Percentiles rank a stretch among this genome's conserved stretches.
Conservation (phyloP, 64 coral and sea anemone species). For the Astreopora myriophthalma region DNA sequence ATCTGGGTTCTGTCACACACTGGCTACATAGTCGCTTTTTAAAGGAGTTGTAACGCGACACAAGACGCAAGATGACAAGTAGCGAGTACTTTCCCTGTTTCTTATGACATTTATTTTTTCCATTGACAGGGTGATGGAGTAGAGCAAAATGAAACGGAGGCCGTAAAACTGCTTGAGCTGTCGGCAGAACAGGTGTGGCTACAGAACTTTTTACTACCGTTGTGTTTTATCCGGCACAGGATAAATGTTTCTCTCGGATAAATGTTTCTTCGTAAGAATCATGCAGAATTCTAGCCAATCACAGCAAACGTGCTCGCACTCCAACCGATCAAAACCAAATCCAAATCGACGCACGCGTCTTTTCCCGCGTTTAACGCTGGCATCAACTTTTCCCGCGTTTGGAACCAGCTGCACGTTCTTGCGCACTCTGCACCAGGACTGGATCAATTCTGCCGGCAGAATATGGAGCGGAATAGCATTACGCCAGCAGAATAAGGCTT, state of each 20-base stretch:
- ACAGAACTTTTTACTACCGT: background rate
- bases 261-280: no score
- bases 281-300: background rate
- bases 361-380: background rate
- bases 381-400: background rate
- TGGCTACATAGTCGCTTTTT: no score
- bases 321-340: background rate
- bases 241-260: no score
- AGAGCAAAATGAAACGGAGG: constrained; percentile 81
- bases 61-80: background rate
- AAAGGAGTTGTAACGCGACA: background rate
- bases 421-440: no score
- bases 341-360: background rate
- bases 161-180: constrained; percentile 62
- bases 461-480: no score
- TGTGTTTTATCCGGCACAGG: no score
- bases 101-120: background rate
- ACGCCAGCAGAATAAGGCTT: no score
- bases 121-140: constrained; percentile 77
- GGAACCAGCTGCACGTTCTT: no score
- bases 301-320: background rate
- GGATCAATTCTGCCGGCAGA: no score
- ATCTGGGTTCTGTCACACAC: no score
- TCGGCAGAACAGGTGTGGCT: constrained; percentile 70
- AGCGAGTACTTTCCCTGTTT: background rate